Base-by-base conservation (phyloP, 2,797 vertebrate genomes). In the Sitta carolinensis region DNA sequence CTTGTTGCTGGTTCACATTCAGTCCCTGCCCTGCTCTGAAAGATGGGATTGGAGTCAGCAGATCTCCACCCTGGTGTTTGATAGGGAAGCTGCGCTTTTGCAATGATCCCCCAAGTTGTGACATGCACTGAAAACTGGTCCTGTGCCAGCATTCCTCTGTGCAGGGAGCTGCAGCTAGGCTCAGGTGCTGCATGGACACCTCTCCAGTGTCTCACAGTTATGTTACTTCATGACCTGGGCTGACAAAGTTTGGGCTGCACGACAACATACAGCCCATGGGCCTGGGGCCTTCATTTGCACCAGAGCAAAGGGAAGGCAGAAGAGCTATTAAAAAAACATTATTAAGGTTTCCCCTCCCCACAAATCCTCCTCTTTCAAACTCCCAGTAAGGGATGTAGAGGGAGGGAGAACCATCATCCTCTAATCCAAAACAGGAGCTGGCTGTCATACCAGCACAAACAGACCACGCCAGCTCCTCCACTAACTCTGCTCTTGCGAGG, bases 341-440 rank as follows among this genome's bases (percentile, higher is more conserved):
- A 42, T 10, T 5, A 54, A 43, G 27, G 6, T 84, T 57, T 61
- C 38, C 25, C 7, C n/a, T 79, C 67, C 34, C 29, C 48, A 67
- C 17, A 69, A 87, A 87, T 47, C 25, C 23, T 67, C 27, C 34
- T 54, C 32, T 87, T 94, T 77, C 66, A 83, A 90, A 81, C 84
- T 51, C 58, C 78, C 18, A 11, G 34, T 84, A 88, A 90, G 58
- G 38, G 67, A 78, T 32, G 5, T 29, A 63, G 58, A 70, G 30
- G 47, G 58, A 91, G 32, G 59, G 76, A 79, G 88, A 93, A 47
- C 16, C 21, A 57, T 62, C 62, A 69, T 61, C 15, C 45, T 70
- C 27, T 89, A 74, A 74, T 94, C 90, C 93, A 90, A 18, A 94
- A 95, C 92, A 90, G 92, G 92, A 95, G 93, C 92, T 80, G 81